These are phyloP conservation scores for Sylvietta virens DNA, from an alignment of 2,113 vertebrate species.

Conservation along the genomic window DNA sequence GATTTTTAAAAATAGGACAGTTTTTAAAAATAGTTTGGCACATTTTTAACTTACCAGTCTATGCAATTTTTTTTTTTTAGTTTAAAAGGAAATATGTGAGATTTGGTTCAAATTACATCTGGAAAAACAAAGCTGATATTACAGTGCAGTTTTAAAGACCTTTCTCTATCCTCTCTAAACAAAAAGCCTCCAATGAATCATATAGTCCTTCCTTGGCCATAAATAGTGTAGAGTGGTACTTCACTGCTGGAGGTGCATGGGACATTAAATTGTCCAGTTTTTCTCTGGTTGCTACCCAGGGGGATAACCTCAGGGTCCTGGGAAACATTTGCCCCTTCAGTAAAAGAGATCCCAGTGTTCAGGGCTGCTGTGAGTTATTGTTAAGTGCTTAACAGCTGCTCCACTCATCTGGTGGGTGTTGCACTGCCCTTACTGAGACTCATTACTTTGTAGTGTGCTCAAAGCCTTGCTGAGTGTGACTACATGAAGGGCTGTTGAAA, in stretches of 20 bases:
- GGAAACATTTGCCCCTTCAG: slow-evolving; percentile 18
- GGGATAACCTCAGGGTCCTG: slow-evolving; percentile 54
- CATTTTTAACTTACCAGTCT: background rate
- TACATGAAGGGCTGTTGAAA: slow-evolving; percentile 2
- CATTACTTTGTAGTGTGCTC: background rate
- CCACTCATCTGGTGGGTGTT: slow-evolving; percentile 1
- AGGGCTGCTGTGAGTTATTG: slow-evolving; percentile 19
- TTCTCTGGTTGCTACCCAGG: slow-evolving; percentile 14
- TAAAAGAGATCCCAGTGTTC: background rate
- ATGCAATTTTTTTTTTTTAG: background rate
- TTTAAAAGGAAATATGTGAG: background rate
- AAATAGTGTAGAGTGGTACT: background rate
- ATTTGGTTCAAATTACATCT: background rate
- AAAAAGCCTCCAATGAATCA: background rate
- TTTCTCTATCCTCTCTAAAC: background rate
- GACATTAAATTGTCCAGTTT: background rate
- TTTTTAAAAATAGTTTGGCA: background rate
- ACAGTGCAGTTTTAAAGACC: background rate
- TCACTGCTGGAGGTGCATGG: background rate
- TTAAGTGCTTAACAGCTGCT: background rate
- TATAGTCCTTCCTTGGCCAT: background rate
- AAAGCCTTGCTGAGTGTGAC: background rate
- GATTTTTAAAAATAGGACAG: background rate
- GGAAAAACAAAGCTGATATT: background rate
- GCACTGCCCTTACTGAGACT: background rate